phyloP scores from a whole-genome alignment of 1,140 invertebrate species.

The Zaprionus nigranus region DNA sequence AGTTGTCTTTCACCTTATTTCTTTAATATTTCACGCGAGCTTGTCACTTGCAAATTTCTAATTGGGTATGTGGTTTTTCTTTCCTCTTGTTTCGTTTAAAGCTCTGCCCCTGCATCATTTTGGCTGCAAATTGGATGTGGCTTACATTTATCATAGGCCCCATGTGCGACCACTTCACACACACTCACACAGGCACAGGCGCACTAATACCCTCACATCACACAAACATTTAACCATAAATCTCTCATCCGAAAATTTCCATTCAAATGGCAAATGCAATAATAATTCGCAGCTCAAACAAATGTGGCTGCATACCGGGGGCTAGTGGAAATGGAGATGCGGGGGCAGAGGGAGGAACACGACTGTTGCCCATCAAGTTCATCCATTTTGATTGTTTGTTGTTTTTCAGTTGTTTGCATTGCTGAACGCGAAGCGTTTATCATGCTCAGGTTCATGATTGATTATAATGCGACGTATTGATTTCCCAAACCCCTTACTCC shows the following conservation, averaged over 20 bases:
- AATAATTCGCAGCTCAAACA: slow-evolving; percentile 70
- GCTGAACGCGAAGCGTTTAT: slow-evolving; percentile 37
- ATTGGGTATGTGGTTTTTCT: not conserved
- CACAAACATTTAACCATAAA: slow-evolving; percentile 26
- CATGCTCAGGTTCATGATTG: slow-evolving; percentile 53
- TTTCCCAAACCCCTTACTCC: not conserved
- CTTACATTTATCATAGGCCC: slow-evolving; percentile 71
- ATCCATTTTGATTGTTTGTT: slow-evolving; percentile 42
- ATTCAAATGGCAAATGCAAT: slow-evolving; percentile 63
- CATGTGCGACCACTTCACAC: slow-evolving; percentile 43
- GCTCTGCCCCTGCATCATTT: slow-evolving; percentile 56
- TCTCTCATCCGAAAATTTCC: slow-evolving; percentile 36
- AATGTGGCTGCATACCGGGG: slow-evolving; percentile 20
- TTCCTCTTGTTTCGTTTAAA: slow-evolving; percentile 25
- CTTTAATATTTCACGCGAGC: not conserved
- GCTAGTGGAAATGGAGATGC: not conserved
- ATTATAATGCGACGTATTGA: slow-evolving; percentile 46
- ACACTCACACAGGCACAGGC: slow-evolving; percentile 2
- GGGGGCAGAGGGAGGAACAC: no score
- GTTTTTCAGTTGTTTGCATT: slow-evolving; percentile 45
- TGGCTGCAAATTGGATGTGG: no score
- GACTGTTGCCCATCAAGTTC: slow-evolving; percentile 20
- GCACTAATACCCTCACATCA: slow-evolving; percentile 22
- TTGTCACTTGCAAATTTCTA: slow-evolving; percentile 2
- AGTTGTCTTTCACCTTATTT: not conserved